These are phyloP conservation scores for Drosophila aldrichi DNA, from an alignment of 2,888 invertebrate genomes.

Conservation along the genomic window DNA sequence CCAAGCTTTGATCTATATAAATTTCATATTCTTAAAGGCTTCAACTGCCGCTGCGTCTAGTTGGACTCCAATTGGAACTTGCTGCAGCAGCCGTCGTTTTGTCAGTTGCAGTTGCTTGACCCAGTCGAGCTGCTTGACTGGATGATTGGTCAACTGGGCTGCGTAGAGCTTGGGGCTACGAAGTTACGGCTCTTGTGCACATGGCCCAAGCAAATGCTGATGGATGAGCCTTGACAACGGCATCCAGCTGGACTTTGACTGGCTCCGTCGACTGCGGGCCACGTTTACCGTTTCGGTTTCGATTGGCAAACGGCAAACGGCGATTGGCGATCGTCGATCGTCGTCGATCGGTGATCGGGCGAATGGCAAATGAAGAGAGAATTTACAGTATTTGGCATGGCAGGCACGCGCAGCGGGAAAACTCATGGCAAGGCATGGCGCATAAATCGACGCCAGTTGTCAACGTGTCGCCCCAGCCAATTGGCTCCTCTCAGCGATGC, in stretches of 20 bases:
- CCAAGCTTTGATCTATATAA: not conserved
- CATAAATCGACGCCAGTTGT: constrained; percentile 71
- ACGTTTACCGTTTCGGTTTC: constrained; percentile 64
- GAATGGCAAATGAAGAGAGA: constrained; percentile 23
- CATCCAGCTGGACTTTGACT: constrained; percentile 6
- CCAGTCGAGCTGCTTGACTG: constrained; percentile 23
- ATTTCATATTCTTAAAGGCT: constrained; percentile 2
- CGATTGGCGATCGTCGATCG: not conserved
- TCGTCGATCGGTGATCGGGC: not conserved
- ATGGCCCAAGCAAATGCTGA: constrained; percentile 42
- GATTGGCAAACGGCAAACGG: constrained; percentile 31
- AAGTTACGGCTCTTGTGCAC: constrained; percentile 16
- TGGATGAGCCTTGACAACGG: constrained; percentile 57
- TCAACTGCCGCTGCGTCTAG: not conserved
- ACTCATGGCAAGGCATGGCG: constrained; percentile 46
- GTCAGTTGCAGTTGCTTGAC: constrained; percentile 29
- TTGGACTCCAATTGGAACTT: not conserved
- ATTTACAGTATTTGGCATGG: constrained; percentile 35
- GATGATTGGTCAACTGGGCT: constrained; percentile 34
- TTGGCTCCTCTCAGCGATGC: constrained; percentile 15
- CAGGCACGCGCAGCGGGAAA: constrained; percentile 54
- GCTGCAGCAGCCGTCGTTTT: not conserved
- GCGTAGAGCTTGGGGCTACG: not conserved
- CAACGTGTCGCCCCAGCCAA: constrained; percentile 51
- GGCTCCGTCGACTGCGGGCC: constrained; percentile 31